Base-by-base conservation (phyloP, 2,888 invertebrate species). In the Actias luna region DNA sequence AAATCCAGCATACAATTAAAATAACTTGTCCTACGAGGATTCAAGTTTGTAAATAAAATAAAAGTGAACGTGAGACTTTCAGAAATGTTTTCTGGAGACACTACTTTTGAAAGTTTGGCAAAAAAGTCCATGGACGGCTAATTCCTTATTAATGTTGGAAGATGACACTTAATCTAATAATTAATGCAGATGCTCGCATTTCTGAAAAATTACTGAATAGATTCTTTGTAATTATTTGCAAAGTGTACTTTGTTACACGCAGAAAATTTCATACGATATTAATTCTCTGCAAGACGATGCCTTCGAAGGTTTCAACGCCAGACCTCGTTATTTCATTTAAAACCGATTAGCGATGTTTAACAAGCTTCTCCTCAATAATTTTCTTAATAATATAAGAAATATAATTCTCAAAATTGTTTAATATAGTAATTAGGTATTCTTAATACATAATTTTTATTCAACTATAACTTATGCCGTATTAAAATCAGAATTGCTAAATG, bases 141-240 rank as follows among this genome's bases (percentile, higher is more conserved):
- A 85, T 87, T 81, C 82, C 82, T 88, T 87, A 88, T 85, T 85
- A 89, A 89, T 88, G 87, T 84, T 78, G 80, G 80, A 35, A 82
- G 88, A 87, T 87, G 85, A 83, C 80, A 85, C 78, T 89, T 89
- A 89, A 87, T 87, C 89, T 83, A 79, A 82, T 90, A 89, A 90
- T 90, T 87, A 89, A 89, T 89, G 89, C 89, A 89, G 87, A 85
- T 89, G 84, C 84, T 82, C 83, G 84, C 74, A 75, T 78, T 72
- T 72, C 74, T 75, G 72, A 77, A 55, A 84, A 83, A 81, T 83
- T 78, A 74, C 79, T 73, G 78, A 73, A 74, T 65, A 79, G 72
- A 81, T 84, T 85, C 83, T 79, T 74, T 75, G 79, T 82, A 86
- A 88, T 87, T 87, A 89, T 88, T 85, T 85, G 84, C 77, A 84